Evolutionary conservation across 2,797 vertebrate species (phyloP).

Genomic region (Brachymystax lenok): DNA sequence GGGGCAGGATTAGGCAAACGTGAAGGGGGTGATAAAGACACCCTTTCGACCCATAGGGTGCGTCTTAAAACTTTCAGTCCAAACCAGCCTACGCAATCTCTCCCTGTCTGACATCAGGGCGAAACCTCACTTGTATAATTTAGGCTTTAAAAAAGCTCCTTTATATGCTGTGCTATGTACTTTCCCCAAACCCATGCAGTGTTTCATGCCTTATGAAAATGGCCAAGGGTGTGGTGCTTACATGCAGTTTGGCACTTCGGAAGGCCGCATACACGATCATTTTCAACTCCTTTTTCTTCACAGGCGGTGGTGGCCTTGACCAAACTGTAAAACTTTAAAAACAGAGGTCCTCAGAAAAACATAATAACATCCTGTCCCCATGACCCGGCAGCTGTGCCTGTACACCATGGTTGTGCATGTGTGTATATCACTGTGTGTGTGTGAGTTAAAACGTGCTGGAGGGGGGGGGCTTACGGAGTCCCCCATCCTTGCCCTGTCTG

Average conservation of each 20-base stretch:
- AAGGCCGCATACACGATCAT: slow-evolving; percentile 11
- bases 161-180: slow-evolving; percentile 19
- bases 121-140: slow-evolving; percentile 32
- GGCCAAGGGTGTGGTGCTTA: slow-evolving; percentile 50
- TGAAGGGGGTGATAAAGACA: not conserved
- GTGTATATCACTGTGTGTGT: slow-evolving; percentile 15
- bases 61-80: not conserved
- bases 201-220: slow-evolving; percentile 12
- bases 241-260: slow-evolving; percentile 20
- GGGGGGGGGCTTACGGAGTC: too few species aligned
- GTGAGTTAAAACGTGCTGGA: not conserved
- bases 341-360: slow-evolving; percentile 3
- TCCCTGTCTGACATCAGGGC: slow-evolving; percentile 23
- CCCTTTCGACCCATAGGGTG: not conserved
- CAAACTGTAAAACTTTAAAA: slow-evolving; percentile 5
- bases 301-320: slow-evolving; percentile 1
- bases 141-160: slow-evolving; percentile 23
- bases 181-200: slow-evolving; percentile 8
- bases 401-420: not conserved
- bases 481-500: slow-evolving; percentile 13
- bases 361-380: not conserved
- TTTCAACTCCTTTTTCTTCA: not conserved
- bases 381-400: not conserved
- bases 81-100: slow-evolving; percentile 7
- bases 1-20: not conserved